Base-by-base conservation (phyloP, 2,797 vertebrate genomes). In the Oceanodroma leucorhoa region DNA sequence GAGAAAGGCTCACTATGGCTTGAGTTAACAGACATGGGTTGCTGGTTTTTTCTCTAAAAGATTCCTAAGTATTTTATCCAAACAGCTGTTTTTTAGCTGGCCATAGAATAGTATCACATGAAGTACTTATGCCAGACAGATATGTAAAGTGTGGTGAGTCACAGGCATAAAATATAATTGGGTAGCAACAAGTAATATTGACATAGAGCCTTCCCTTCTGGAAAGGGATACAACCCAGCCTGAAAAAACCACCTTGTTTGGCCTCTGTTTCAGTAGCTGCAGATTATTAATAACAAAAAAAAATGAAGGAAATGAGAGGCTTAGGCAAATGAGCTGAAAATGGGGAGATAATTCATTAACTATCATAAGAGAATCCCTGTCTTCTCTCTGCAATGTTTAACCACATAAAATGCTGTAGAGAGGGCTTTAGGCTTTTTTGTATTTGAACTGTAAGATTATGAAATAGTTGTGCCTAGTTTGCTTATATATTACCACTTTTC, bases 21-120 rank as follows among this genome's bases (percentile, higher is more conserved):
- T 46, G 9, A 60, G 10, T 23, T 57, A 71, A 9, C 14, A 71
- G 32, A 45, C 0, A 0, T 7, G 11, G 3, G 2, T 16, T 18
- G 9, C 14, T 53, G n/a, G 0, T 2, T 43, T 66, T 66, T 62
- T 18, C 30, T 62, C 32, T 65, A 22, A 72, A 89, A 72, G 38
- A 32, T 7, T 82, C n/a, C 9, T 10, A 61, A 11, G 2, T 50
- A 14, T 62, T 96, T 73, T 48, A 69, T 62, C 7, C 6, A 67
- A 93, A 57, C 11, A 79, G 8, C 4, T 78, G 26, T 46, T 23
- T 86, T 95, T 93, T 64, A 84, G 46, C 51, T 66, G 66, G 9
- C 46, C 6, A 2, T 11, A 29, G 41, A 40, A 54, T 9, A 40
- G 3, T 26, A 34, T 19, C n/a, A 81, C 5, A 24, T 12, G 21